These are phyloP conservation scores for Chloropsis cyanopogon DNA, from an alignment of 2,113 vertebrate species.

Conservation along the genomic window DNA sequence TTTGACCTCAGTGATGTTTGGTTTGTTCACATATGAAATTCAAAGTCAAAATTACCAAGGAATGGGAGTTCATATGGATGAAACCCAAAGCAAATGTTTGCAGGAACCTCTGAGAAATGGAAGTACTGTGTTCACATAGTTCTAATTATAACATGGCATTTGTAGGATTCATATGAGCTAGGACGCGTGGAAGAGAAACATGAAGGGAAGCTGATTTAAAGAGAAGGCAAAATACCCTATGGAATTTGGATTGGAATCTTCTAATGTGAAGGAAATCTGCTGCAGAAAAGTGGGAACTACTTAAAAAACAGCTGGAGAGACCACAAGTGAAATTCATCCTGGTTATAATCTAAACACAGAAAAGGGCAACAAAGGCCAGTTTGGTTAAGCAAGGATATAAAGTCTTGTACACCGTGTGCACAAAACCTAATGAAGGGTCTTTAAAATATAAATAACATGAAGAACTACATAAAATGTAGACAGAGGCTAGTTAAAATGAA, in stretches of 20 bases:
- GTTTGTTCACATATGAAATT: constrained; percentile 54
- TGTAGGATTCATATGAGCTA: constrained; percentile 40
- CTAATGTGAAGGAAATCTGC: constrained; percentile 50
- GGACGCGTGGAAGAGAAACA: constrained; percentile 28
- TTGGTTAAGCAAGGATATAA: constrained; percentile 33
- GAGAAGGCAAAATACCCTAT: constrained; percentile 49
- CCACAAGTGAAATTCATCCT: constrained; percentile 62
- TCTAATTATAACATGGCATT: constrained; percentile 67
- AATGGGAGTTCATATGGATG: constrained; percentile 62
- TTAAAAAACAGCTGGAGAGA: constrained; percentile 63
- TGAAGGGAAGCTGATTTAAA: constrained; percentile 56
- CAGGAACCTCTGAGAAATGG: constrained; percentile 70
- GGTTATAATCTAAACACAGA: constrained; percentile 57
- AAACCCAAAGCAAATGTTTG: constrained; percentile 72
- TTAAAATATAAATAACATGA: constrained; percentile 45
- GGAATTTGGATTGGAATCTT: constrained; percentile 62
- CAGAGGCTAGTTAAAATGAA: constrained; percentile 45
- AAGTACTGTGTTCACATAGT: constrained; percentile 68
- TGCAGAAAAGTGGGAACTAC: constrained; percentile 47
- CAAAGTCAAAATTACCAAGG: constrained; percentile 58
- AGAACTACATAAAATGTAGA: constrained; percentile 39
- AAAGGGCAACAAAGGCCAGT: constrained; percentile 26
- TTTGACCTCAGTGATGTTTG: constrained; percentile 7
- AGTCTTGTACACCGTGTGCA: background rate
- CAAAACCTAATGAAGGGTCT: constrained; percentile 21